A percentile compares a stretch with the other conserved stretches of the same genome.
phyloP scores from a whole-genome alignment of 2,797 vertebrate genomes.

The Emys orbicularis region DNA sequence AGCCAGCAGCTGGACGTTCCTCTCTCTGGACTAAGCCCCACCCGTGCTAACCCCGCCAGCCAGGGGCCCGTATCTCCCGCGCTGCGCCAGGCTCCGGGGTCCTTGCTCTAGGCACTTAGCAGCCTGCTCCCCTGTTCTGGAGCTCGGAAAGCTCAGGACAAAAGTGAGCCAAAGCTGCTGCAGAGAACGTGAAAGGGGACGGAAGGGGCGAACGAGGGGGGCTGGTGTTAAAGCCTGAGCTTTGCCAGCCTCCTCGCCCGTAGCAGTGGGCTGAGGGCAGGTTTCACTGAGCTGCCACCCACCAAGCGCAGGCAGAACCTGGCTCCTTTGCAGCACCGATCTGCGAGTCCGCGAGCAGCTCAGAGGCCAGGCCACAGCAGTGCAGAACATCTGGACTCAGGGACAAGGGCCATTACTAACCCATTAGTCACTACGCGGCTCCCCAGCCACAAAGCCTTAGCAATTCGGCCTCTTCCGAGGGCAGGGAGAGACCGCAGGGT shows the following conservation, averaged over 20 bases:
- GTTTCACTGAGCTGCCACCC: not conserved
- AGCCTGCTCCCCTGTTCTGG: too few relatives aligned
- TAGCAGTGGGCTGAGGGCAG: not conserved
- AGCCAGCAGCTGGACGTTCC: rapidly evolving
- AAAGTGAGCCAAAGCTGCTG: not conserved
- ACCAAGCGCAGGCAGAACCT: too few relatives aligned
- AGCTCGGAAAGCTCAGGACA: not conserved
- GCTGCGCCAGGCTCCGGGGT: too few relatives aligned
- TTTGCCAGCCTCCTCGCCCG: too few relatives aligned
- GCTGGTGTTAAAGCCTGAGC: not conserved
- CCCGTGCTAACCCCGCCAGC: not conserved
- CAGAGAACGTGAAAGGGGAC: not conserved
- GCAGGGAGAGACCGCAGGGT: not conserved
- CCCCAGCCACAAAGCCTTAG: not conserved
- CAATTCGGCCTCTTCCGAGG: not conserved
- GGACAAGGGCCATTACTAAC: not conserved
- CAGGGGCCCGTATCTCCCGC: not conserved
- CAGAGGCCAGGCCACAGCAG: not conserved
- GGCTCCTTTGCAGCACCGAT: not conserved
- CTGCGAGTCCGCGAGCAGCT: not conserved
- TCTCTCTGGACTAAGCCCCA: not conserved
- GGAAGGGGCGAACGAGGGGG: not conserved
- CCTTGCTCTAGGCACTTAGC: too few relatives aligned
- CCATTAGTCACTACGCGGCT: too few relatives aligned
- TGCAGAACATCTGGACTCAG: not conserved